Conservation (phyloP, 2,888 invertebrate genomes). For the Heliconius ethilla region DNA sequence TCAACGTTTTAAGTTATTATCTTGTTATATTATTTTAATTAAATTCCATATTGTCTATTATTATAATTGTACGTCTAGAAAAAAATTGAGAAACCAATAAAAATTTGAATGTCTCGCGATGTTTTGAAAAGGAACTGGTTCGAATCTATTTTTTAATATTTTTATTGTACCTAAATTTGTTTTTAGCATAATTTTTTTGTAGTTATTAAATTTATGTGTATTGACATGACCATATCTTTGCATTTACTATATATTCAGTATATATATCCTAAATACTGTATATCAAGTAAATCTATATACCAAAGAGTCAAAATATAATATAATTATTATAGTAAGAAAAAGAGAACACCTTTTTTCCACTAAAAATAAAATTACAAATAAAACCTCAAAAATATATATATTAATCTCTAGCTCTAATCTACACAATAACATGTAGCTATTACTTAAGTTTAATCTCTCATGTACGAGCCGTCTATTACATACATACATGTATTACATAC, state of each 20-base stretch:
- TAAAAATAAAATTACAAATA: background rate
- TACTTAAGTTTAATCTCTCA: slow-evolving; percentile 11
- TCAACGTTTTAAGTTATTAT: slow-evolving; percentile 3
- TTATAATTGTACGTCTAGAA: background rate
- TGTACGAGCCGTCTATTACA: slow-evolving; percentile 1
- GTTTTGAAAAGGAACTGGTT: too few relatives aligned
- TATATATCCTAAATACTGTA: too few relatives aligned
- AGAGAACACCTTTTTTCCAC: background rate
- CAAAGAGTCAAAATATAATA: too few relatives aligned
- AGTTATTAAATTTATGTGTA: too few relatives aligned
- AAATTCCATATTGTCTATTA: background rate
- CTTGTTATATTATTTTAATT: background rate
- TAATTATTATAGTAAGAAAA: too few relatives aligned
- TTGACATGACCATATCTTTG: too few relatives aligned
- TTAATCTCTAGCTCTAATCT: background rate
- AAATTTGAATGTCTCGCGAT: background rate
- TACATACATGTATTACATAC: background rate
- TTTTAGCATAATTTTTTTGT: too few relatives aligned
- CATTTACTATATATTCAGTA: too few relatives aligned
- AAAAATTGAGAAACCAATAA: background rate
- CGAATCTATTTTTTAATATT: too few relatives aligned
- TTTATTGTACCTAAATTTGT: too few relatives aligned
- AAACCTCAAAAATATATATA: background rate
- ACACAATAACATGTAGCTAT: background rate
- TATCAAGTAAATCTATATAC: too few relatives aligned